Evolutionary conservation across 2,888 invertebrate genomes (phyloP), one percentile per base, ranked within the genome.

Genomic region (Amphipoea lucens): DNA sequence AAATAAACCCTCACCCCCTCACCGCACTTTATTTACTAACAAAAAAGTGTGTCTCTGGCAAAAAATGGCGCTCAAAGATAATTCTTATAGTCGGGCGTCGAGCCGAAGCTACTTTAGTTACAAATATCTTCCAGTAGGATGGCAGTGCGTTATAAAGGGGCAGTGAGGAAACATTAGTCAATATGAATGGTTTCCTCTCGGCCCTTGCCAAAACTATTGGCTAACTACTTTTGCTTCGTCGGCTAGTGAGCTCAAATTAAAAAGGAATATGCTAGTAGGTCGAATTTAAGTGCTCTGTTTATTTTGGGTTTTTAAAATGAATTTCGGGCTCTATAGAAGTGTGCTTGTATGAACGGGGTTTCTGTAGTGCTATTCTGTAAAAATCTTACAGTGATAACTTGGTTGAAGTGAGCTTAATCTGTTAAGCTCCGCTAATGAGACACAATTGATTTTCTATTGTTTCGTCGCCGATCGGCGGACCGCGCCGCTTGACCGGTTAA

Each of bases 161-260:
- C 92, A 91, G 88, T 88, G 90, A 92, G 95, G 94, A 94, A 94
- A 93, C 95, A 95, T 95, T 95, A 95, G 91, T 94, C 95, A 94
- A 93, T 95, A 95, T 93, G 93, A 93, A 95, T 95, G 93, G 95
- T 93, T 95, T 95, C 95, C 95, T 91, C 88, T 91, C 89, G 90
- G 91, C 88, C 92, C 91, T 90, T 92, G 92, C 92, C 94, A 92
- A 93, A 94, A 94, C 94, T 94, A 94, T 94, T 92, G 94, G 91
- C 87, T 92, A 94, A 94, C 93, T 92, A 93, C 91, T 93, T 92
- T 90, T 91, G 88, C 90, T 81, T 76, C 82, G 86, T 84, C 85
- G 91, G 91, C 90, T 90, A 89, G 89, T 87, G 90, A 92, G 90
- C 87, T 87, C 88, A 90, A 94, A 92, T 94, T 93, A 93, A 90